Conservation (phyloP, 2,888 invertebrate genomes). For the Cryptocephalus primarius region DNA sequence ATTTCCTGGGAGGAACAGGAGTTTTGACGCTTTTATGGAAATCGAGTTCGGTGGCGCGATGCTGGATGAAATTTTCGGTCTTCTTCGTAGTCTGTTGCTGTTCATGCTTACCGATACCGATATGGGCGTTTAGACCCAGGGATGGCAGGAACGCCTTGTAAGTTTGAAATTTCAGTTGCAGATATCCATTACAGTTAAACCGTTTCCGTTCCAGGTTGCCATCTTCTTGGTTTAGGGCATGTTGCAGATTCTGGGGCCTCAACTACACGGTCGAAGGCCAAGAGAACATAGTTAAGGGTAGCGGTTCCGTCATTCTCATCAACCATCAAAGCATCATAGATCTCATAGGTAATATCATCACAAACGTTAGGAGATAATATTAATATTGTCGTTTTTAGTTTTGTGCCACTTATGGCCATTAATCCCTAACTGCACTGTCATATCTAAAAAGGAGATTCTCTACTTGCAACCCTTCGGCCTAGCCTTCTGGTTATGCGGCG, state of each 20-base stretch:
- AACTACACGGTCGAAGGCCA: constrained; percentile 61
- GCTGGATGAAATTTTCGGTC: constrained; percentile 56
- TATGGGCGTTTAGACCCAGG: constrained; percentile 61
- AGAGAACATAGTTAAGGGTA: constrained; percentile 61
- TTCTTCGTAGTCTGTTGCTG: constrained; percentile 51
- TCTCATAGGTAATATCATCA: constrained; percentile 54
- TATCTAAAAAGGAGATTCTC: constrained; percentile 72
- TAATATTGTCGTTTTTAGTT: constrained; percentile 36
- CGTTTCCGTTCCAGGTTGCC: constrained; percentile 46
- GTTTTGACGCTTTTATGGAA: constrained; percentile 30
- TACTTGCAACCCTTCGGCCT: constrained; percentile 76
- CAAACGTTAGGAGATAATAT: no score
- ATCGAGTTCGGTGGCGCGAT: constrained; percentile 51
- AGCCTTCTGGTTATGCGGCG: constrained; percentile 78
- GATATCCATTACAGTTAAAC: no score
- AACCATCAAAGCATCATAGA: constrained; percentile 87
- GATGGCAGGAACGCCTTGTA: constrained; percentile 69
- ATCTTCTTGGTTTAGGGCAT: constrained; percentile 49
- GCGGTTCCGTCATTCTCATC: constrained; percentile 68
- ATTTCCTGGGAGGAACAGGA: no score
- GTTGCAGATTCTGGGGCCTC: constrained; percentile 48
- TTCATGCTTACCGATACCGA: constrained; percentile 55
- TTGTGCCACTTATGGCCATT: constrained; percentile 72
- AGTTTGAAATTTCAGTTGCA: constrained; percentile 34
- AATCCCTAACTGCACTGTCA: constrained; percentile 66